Conservation (phyloP, 2,797 vertebrate genomes). For the Characodon lateralis region DNA sequence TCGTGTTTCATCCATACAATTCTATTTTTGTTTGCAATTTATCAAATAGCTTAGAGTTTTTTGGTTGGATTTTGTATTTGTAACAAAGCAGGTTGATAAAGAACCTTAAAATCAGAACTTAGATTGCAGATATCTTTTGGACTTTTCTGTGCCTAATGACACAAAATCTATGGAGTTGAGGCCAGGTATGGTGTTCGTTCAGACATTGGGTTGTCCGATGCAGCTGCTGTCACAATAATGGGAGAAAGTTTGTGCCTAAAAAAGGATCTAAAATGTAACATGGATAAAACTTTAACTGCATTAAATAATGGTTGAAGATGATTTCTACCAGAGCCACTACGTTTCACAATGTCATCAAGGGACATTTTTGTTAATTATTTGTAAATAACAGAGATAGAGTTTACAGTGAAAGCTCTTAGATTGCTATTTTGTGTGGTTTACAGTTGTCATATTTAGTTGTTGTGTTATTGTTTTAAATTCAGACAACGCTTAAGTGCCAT, state of each 20-base stretch:
- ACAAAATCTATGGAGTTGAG: no score
- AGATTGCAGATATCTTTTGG: no score
- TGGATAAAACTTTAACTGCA: constrained; percentile 1
- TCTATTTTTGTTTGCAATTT: no score
- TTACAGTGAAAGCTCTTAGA: neutral
- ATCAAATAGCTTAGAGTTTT: no score
- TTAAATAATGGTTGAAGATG: neutral
- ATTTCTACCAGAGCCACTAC: neutral
- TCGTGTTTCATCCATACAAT: no score
- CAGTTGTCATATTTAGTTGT: no score
- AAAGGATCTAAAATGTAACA: neutral
- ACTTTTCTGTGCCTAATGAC: no score
- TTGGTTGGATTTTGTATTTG: no score
- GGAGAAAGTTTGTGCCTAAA: neutral
- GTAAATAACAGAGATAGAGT: neutral
- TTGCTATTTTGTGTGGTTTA: neutral
- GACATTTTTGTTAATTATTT: neutral
- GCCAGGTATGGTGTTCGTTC: neutral
- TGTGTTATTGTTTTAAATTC: no score
- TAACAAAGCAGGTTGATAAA: no score
- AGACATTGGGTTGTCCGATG: neutral
- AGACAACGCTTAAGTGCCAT: constrained; percentile 7
- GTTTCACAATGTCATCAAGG: neutral
- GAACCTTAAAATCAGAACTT: no score
- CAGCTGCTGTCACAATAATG: neutral